Evolutionary conservation across 2,113 vertebrate species (phyloP).

Genomic region (Microtus pennsylvanicus): DNA sequence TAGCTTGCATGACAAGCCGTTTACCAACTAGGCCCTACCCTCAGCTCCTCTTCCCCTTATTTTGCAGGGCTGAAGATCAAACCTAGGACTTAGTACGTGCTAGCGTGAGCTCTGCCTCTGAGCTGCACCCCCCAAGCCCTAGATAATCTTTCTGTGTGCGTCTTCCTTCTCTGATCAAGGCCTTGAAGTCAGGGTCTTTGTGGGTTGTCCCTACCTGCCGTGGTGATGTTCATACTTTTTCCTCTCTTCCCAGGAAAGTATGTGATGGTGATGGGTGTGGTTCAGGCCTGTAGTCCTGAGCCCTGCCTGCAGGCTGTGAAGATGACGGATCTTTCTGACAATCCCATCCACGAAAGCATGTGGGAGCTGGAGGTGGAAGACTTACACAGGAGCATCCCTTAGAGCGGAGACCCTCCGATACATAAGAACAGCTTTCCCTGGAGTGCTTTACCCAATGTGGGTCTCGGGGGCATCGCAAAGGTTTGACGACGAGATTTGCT

Average conservation of each 20-base stretch:
- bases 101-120: not conserved
- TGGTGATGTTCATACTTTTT: not conserved
- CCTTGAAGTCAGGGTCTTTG: not conserved
- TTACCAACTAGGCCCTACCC: not conserved
- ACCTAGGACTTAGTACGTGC: not conserved
- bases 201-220: not conserved
- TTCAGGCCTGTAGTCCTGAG: constrained; percentile 90
- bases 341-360: constrained; percentile 89
- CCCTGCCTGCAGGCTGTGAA: constrained; percentile 94
- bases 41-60: not conserved
- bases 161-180: not conserved
- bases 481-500: not conserved
- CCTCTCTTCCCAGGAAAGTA: constrained; percentile 91
- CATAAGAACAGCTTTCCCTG: not conserved
- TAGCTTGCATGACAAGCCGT: not conserved
- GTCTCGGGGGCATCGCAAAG: not conserved
- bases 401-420: constrained; percentile 28
- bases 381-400: constrained; percentile 90
- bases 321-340: constrained; percentile 94
- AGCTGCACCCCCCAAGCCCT: not conserved
- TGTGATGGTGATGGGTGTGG: constrained; percentile 96
- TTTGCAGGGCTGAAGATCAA: not conserved
- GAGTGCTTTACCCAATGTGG: not conserved
- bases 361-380: constrained; percentile 96
- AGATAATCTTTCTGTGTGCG: not conserved